Conservation (phyloP, 2,113 vertebrate species). For the Merops nubicus region DNA sequence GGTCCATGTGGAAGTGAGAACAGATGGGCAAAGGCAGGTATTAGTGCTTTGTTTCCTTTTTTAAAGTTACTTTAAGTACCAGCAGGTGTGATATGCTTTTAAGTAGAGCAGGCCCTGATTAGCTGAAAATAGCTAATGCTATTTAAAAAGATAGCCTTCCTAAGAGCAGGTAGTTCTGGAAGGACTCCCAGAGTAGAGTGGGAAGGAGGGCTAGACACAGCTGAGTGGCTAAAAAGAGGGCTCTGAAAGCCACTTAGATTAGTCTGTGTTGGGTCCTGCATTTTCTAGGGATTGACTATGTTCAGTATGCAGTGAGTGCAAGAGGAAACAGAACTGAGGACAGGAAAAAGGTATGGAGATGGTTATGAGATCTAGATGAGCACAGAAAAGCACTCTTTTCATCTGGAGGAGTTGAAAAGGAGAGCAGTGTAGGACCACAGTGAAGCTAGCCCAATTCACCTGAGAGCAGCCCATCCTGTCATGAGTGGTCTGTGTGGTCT, state of each 20-base stretch:
- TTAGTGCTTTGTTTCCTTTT: slow-evolving; percentile 42
- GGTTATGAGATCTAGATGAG: neutral
- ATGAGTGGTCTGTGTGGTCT: accelerated
- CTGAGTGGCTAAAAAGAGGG: neutral
- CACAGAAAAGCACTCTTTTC: neutral
- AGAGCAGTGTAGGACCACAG: neutral
- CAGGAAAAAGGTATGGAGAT: neutral
- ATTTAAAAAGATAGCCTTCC: slow-evolving; percentile 4
- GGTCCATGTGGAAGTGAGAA: neutral
- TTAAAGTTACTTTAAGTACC: slow-evolving; percentile 43
- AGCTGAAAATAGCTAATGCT: slow-evolving; percentile 38
- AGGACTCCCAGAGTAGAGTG: neutral
- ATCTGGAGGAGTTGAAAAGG: neutral
- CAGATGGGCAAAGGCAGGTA: slow-evolving; percentile 4
- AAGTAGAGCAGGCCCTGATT: slow-evolving; percentile 41
- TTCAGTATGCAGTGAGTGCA: neutral
- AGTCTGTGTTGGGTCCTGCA: neutral
- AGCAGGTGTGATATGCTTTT: slow-evolving; percentile 49
- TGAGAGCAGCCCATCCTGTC: neutral
- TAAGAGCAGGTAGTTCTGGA: neutral
- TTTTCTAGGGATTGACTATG: neutral
- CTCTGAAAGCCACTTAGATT: neutral
- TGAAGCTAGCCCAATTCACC: neutral
- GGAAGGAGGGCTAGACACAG: neutral
- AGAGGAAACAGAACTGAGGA: neutral